A percentile compares a stretch with the other conserved stretches of the same genome.
Evolutionary conservation across 2,113 vertebrate genomes (phyloP).

Genomic region (Peromyscus maniculatus): DNA sequence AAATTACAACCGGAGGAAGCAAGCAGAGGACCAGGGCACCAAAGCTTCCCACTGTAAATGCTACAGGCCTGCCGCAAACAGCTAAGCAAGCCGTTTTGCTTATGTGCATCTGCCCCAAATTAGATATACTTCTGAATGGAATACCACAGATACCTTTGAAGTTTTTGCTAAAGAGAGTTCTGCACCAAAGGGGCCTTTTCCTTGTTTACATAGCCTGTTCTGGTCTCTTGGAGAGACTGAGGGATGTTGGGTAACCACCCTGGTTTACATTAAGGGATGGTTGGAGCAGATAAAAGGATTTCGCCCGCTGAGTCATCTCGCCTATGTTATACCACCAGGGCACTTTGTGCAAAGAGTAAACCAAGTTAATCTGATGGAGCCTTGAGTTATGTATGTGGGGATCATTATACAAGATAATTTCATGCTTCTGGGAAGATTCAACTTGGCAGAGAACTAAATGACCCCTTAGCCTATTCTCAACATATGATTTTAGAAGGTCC

Average conservation of each 20-base stretch:
- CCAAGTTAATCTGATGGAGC: slow-evolving; percentile 65
- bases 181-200: slow-evolving; percentile 53
- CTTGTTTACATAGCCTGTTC: slow-evolving; percentile 55
- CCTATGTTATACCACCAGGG: slow-evolving; percentile 61
- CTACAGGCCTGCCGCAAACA: slow-evolving; percentile 23
- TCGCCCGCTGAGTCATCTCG: slow-evolving; percentile 59
- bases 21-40: slow-evolving; percentile 11
- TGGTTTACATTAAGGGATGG: slow-evolving; percentile 71
- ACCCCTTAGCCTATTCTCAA: slow-evolving; percentile 20
- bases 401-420: slow-evolving; percentile 58
- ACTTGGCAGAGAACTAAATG: neutral
- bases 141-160: slow-evolving; percentile 80
- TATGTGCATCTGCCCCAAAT: slow-evolving; percentile 72
- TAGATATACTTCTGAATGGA: slow-evolving; percentile 81
- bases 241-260: slow-evolving; percentile 47
- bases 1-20: slow-evolving; percentile 51
- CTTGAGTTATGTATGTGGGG: slow-evolving; percentile 4
- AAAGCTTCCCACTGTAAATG: slow-evolving; percentile 58
- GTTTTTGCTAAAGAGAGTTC: slow-evolving; percentile 64
- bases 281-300: slow-evolving; percentile 71
- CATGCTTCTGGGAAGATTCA: slow-evolving; percentile 56
- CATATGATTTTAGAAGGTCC: slow-evolving; percentile 19
- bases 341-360: slow-evolving; percentile 59
- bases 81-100: slow-evolving; percentile 61
- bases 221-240: slow-evolving; percentile 42